Percentiles rank a stretch among this genome's conserved stretches.
Conservation (phyloP, 2,888 invertebrate species). For the Xestia c-nigrum region DNA sequence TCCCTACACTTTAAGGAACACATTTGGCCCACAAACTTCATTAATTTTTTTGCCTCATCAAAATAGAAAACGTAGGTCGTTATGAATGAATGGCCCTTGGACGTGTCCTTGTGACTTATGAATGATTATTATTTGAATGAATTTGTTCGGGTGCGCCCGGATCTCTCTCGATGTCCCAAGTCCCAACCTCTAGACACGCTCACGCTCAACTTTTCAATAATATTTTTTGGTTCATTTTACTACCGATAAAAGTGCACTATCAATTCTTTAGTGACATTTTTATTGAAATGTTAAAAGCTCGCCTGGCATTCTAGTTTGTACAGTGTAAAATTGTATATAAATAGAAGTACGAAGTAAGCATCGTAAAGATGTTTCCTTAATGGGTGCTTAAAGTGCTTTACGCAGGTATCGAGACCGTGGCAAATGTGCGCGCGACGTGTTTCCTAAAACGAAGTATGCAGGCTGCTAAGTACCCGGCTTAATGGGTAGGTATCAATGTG, state of each 20-base stretch:
- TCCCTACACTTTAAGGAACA: slow-evolving; percentile 73
- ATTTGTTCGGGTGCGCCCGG: slow-evolving; percentile 69
- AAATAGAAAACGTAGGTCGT: slow-evolving; percentile 70
- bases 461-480: slow-evolving; percentile 49
- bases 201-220: slow-evolving; percentile 49
- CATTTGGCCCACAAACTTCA: slow-evolving; percentile 78
- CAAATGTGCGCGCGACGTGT: slow-evolving; percentile 53
- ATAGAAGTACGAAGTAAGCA: slow-evolving; percentile 57
- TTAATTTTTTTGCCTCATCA: slow-evolving; percentile 76
- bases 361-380: slow-evolving; percentile 63
- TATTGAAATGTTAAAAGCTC: slow-evolving; percentile 55
- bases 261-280: slow-evolving; percentile 53
- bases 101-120: slow-evolving; percentile 78
- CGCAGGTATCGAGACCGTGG: slow-evolving; percentile 55
- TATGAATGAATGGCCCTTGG: slow-evolving; percentile 80
- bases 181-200: slow-evolving; percentile 42
- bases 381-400: slow-evolving; percentile 62
- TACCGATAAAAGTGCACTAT: slow-evolving; percentile 45
- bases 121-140: slow-evolving; percentile 81
- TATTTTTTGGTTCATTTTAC: slow-evolving; percentile 52
- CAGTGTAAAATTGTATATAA: slow-evolving; percentile 56
- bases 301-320: slow-evolving; percentile 48
- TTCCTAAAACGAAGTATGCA: slow-evolving; percentile 54
- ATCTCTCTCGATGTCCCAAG: slow-evolving; percentile 52
- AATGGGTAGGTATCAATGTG: slow-evolving; percentile 60